Evolutionary conservation across 2,888 invertebrate species (phyloP), one percentile per base, ranked within the genome.

Genomic region (Melolontha melolontha): DNA sequence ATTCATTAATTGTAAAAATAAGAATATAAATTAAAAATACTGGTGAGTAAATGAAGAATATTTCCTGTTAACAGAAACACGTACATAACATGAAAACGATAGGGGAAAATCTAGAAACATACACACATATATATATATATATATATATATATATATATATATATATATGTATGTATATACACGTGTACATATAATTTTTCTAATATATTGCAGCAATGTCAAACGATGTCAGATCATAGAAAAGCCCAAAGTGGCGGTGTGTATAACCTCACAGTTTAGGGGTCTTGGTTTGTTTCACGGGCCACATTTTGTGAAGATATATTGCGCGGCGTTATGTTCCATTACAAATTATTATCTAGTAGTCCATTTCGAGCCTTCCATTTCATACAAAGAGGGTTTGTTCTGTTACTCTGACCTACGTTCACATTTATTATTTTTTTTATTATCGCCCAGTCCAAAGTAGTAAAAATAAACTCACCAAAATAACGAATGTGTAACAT

Each of bases 311-410:
- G 64, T 64, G 68, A 54, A 68, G 68, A 64, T 68, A 54, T 44
- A 68, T 68, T 50, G 62, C 39, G n/a, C 51, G 57, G 66, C 40
- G 55, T 57, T 67, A 57, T 40, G 50, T 44, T 57, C 55, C 63
- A 55, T 64, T 68, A 68, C 64, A 68, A 68, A 68, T 68, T 68
- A 64, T 68, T 68, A 64, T 64, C 64, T 63, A 55, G 55, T 47
- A 57, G 50, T 47, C 40, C 41, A 42, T 34, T 44, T 16, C 22
- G 27, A 12, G 22, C 40, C 41, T 39, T 59, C 27, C 50, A 41
- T 50, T 50, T 41, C 50, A 62, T 14, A 39, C 29, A 62, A 62
- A 47, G 44, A 62, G 47, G 29, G 47, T 34, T 2, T 47, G 22
- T 42, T 22, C 17, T 6, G 39, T 66, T 49, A 50, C 12, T 66